Conservation (phyloP, 2,888 invertebrate genomes). For the Agrochola macilenta region DNA sequence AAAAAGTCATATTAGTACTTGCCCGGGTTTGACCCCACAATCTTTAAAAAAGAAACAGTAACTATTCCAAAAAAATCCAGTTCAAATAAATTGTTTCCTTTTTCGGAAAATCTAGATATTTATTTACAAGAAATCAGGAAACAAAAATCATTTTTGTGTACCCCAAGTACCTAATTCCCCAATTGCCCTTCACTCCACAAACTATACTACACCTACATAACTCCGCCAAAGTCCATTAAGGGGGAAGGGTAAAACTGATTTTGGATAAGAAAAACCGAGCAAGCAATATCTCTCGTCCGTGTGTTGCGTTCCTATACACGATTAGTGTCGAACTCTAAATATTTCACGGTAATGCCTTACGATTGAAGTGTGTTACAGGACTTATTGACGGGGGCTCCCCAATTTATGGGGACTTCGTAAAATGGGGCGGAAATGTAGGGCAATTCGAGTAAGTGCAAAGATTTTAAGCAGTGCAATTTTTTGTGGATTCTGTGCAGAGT, state of each 20-base stretch:
- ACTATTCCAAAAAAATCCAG: too few relatives aligned
- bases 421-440: conserved; percentile 30
- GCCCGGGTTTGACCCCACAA: too few relatives aligned
- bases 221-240: conserved; percentile 45
- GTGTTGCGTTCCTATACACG: conserved; percentile 52
- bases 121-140: background rate
- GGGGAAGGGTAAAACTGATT: conserved; percentile 52
- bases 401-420: conserved; percentile 51
- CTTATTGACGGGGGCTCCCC: conserved; percentile 59
- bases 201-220: conserved; percentile 28
- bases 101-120: background rate
- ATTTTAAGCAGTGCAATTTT: conserved; percentile 13
- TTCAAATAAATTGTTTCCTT: background rate
- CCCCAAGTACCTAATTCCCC: background rate
- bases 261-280: conserved; percentile 55
- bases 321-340: conserved; percentile 64
- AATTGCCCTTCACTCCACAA: conserved; percentile 8
- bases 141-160: background rate
- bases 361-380: conserved; percentile 59
- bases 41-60: background rate
- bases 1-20: background rate
- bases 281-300: conserved; percentile 58
- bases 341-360: conserved; percentile 63
- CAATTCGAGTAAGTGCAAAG: conserved; percentile 33
- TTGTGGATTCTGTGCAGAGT: background rate